Evolutionary conservation across 2,797 vertebrate species (phyloP).

Genomic region (Protosalanx chinensis): DNA sequence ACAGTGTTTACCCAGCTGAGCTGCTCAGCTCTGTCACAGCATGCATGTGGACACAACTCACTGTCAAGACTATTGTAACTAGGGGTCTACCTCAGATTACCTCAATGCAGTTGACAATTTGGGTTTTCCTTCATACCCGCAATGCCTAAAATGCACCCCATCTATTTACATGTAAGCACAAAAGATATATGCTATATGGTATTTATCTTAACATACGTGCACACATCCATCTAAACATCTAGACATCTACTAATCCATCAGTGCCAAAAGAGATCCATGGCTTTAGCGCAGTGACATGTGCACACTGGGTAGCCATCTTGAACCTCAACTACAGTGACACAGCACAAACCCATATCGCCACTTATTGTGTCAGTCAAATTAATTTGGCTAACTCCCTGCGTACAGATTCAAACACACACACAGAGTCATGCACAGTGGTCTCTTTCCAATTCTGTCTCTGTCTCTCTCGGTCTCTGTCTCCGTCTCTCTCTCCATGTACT

Average conservation of each 20-base stretch:
- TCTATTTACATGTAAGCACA: neutral
- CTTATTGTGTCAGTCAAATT: slow-evolving; percentile 46
- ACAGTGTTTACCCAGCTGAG: slow-evolving; percentile 63
- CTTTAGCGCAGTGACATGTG: neutral
- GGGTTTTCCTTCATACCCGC: slow-evolving; percentile 38
- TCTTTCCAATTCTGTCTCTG: neutral
- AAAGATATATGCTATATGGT: neutral
- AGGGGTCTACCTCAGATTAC: slow-evolving; percentile 35
- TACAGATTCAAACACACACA: neutral
- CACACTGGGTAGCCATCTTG: too few species aligned
- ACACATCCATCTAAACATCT: neutral
- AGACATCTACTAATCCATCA: neutral
- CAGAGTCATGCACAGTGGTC: neutral
- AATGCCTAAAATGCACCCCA: neutral
- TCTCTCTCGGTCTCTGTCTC: too few species aligned
- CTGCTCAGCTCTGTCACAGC: slow-evolving; percentile 26
- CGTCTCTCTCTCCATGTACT: neutral
- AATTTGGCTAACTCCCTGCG: slow-evolving; percentile 27
- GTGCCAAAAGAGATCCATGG: too few species aligned
- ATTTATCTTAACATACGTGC: slow-evolving; percentile 10
- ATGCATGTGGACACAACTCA: slow-evolving; percentile 27
- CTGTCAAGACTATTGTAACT: slow-evolving; percentile 19
- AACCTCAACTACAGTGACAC: neutral
- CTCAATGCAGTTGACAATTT: slow-evolving; percentile 41
- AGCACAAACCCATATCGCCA: neutral